Percentiles rank a stretch among this genome's conserved stretches.
Evolutionary conservation across 2,888 invertebrate genomes (phyloP).

Genomic region (Didymodactylos carnosus): DNA sequence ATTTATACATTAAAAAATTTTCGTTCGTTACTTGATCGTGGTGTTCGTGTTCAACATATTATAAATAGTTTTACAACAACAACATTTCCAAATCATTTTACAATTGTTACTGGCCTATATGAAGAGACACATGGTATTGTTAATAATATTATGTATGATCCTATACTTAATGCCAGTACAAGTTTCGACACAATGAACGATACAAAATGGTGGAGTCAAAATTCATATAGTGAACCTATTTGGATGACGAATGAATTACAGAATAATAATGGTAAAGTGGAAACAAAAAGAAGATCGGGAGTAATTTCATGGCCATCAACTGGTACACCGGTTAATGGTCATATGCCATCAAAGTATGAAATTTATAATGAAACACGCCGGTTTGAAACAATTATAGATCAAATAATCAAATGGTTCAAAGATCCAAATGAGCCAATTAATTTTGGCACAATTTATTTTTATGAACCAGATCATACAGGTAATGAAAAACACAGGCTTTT

Average conservation of each 20-base stretch:
- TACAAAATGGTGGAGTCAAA: not conserved
- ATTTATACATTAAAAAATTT: slow-evolving; percentile 1
- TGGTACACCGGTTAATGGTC: not conserved
- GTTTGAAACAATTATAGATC: not conserved
- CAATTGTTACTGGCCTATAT: slow-evolving; percentile 15
- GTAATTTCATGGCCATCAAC: slow-evolving; percentile 7
- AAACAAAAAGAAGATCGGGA: not conserved
- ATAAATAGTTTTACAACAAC: slow-evolving; percentile 7
- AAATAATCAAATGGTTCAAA: not conserved
- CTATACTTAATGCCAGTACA: not conserved
- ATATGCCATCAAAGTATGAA: not conserved
- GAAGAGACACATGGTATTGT: slow-evolving; percentile 13
- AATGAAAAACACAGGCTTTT: not conserved
- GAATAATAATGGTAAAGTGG: not conserved
- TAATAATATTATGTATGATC: slow-evolving; percentile 10
- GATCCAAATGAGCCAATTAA: slow-evolving; percentile 5
- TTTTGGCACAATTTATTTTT: slow-evolving; percentile 11
- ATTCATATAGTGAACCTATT: slow-evolving; percentile 6
- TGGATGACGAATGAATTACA: slow-evolving; percentile 10
- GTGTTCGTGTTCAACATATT: slow-evolving; percentile 3
- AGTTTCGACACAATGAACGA: not conserved
- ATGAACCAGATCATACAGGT: not conserved
- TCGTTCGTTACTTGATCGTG: not conserved
- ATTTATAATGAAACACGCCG: not conserved
- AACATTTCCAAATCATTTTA: slow-evolving; percentile 13